Conservation (phyloP, 1,140 invertebrate species). For the Temnothorax nylanderi region DNA sequence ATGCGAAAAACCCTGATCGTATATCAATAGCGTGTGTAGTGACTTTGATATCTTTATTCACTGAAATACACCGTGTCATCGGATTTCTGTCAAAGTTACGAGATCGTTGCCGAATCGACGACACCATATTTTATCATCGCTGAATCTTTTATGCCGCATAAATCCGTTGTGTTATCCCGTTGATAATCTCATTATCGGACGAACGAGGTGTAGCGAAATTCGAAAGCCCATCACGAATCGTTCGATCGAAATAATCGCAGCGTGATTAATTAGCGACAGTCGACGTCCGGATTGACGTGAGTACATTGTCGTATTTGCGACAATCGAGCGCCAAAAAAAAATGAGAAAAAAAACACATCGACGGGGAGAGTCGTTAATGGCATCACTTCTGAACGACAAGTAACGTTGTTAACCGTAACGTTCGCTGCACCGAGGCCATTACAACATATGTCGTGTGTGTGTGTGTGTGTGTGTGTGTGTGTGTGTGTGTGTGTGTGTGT, state of each 20-base stretch:
- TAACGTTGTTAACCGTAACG: slow-evolving; percentile 51
- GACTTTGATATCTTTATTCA: slow-evolving; percentile 41
- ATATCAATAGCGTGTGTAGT: background rate
- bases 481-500: background rate
- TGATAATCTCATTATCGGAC: slow-evolving; percentile 53
- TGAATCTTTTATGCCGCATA: slow-evolving; percentile 43
- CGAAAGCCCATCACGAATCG: slow-evolving; percentile 29
- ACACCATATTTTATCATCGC: slow-evolving; percentile 44
- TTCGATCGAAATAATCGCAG: slow-evolving; percentile 51
- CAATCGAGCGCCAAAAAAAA: background rate
- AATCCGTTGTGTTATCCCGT: slow-evolving; percentile 28
- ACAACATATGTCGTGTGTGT: slow-evolving; percentile 15
- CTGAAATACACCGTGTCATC: slow-evolving; percentile 35
- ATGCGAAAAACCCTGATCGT: slow-evolving; percentile 7
- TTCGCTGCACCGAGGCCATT: slow-evolving; percentile 15
- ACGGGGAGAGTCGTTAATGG: slow-evolving; percentile 34
- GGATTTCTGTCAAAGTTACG: slow-evolving; percentile 38
- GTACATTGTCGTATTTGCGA: slow-evolving; percentile 31
- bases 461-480: background rate
- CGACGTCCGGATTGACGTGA: slow-evolving; percentile 30
- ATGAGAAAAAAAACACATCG: slow-evolving; percentile 20
- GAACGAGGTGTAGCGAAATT: slow-evolving; percentile 42
- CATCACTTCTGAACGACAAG: slow-evolving; percentile 44
- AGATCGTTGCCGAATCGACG: slow-evolving; percentile 29
- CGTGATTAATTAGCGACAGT: slow-evolving; percentile 50